Conservation (phyloP, 2,888 invertebrate genomes). For the Eupithecia exiguata region DNA sequence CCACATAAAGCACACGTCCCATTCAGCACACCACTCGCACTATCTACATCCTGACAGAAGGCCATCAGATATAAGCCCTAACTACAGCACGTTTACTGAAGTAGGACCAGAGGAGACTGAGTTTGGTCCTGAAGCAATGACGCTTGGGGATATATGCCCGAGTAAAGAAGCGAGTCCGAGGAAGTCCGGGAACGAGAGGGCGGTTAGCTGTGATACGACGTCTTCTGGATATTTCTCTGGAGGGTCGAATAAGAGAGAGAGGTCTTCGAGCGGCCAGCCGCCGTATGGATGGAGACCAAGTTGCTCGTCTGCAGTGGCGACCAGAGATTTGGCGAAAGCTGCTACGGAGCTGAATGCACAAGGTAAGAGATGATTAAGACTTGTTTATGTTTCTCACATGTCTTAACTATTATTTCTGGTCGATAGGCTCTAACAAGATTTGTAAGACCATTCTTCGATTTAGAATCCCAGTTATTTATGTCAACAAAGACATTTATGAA, state of each 20-base stretch:
- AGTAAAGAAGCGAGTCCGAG: conserved; percentile 81
- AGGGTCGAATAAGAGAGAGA: conserved; percentile 78
- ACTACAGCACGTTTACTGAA: conserved; percentile 81
- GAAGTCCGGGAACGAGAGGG: conserved; percentile 69
- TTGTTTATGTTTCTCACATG: background rate
- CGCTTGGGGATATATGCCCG: conserved; percentile 74
- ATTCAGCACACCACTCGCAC: conserved; percentile 86
- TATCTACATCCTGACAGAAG: conserved; percentile 77
- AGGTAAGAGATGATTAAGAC: conserved; percentile 77
- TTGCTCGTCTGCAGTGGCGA: conserved; percentile 84
- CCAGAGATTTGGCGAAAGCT: conserved; percentile 84
- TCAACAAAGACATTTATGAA: no score
- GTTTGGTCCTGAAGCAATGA: conserved; percentile 74
- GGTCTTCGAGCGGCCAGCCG: conserved; percentile 78
- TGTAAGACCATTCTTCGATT: no score
- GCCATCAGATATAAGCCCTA: conserved; percentile 78
- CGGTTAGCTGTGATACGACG: conserved; percentile 78
- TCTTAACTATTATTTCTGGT: no score
- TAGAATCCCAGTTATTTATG: no score
- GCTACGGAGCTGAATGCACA: conserved; percentile 88
- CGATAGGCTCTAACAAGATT: no score
- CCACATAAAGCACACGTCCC: conserved; percentile 91
- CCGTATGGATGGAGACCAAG: conserved; percentile 84
- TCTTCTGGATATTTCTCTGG: conserved; percentile 81
- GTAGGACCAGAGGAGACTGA: conserved; percentile 78